phyloP scores from a whole-genome alignment of 2,797 vertebrate genomes.

The Urophycis tenuis region DNA sequence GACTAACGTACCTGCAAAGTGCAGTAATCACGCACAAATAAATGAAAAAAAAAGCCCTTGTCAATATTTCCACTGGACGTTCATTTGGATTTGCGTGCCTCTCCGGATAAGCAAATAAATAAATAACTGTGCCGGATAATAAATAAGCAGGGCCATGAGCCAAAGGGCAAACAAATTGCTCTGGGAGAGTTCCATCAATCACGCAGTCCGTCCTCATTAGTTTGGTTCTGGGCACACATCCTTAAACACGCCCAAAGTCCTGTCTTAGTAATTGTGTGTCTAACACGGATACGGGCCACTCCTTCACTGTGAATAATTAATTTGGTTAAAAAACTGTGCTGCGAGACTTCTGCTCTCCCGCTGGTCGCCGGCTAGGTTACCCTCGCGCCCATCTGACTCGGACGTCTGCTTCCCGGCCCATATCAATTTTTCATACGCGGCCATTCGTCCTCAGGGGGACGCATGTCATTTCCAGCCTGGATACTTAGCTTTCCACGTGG shows the following conservation, averaged over 20 bases:
- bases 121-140: not conserved
- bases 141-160: not conserved
- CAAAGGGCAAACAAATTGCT: conserved; percentile 48
- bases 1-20: not conserved
- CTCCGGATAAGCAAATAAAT: not conserved
- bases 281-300: conserved; percentile 49
- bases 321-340: conserved; percentile 61
- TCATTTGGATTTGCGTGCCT: not conserved
- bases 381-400: conserved; percentile 42
- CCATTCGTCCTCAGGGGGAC: conserved; percentile 64
- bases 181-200: conserved; percentile 53
- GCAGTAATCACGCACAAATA: not conserved
- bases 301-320: conserved; percentile 59
- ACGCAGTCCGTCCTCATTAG: conserved; percentile 52
- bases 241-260: conserved; percentile 58
- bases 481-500: conserved; percentile 53
- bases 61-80: not conserved
- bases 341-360: conserved; percentile 51
- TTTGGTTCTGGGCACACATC: conserved; percentile 49
- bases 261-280: conserved; percentile 63
- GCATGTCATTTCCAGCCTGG: conserved; percentile 58
- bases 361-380: conserved; percentile 43
- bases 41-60: not conserved
- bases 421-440: conserved; percentile 71
- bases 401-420: conserved; percentile 68